These are phyloP conservation scores for Megalurothrips usitatus DNA, from an alignment of 2,888 invertebrate species.

Conservation along the genomic window DNA sequence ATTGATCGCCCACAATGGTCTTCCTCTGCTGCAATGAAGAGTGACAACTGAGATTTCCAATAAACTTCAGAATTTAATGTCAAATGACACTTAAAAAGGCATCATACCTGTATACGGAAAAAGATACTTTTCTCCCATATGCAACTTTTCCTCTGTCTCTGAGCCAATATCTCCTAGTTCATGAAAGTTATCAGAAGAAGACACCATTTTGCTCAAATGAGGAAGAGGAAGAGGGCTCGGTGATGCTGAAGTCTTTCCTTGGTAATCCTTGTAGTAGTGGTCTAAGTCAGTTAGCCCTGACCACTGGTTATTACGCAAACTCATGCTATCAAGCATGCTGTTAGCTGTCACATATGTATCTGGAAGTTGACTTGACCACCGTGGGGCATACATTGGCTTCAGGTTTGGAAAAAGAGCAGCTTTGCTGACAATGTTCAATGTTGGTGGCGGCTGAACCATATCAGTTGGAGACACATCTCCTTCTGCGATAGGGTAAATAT, in stretches of 20 bases:
- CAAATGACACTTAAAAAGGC: neutral
- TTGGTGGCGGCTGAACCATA: slow-evolving; percentile 54
- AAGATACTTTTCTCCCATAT: slow-evolving; percentile 71
- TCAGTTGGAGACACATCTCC: slow-evolving; percentile 43
- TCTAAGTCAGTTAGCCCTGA: slow-evolving; percentile 33
- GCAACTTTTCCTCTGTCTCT: slow-evolving; percentile 48
- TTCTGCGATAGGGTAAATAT: slow-evolving; percentile 55
- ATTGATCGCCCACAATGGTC: slow-evolving; percentile 55
- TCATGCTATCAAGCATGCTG: slow-evolving; percentile 41
- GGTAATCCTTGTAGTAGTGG: slow-evolving; percentile 26
- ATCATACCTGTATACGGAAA: slow-evolving; percentile 73
- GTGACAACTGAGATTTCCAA: neutral
- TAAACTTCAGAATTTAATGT: no score
- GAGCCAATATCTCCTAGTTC: slow-evolving; percentile 37
- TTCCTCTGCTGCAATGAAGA: slow-evolving; percentile 60
- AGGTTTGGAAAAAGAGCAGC: slow-evolving; percentile 65
- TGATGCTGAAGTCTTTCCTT: slow-evolving; percentile 33
- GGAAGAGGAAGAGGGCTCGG: slow-evolving; percentile 11
- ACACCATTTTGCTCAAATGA: slow-evolving; percentile 35
- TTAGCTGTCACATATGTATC: slow-evolving; percentile 58
- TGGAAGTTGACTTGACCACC: slow-evolving; percentile 56
- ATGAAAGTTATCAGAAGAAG: slow-evolving; percentile 38
- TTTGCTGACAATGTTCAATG: slow-evolving; percentile 60
- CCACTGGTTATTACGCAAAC: slow-evolving; percentile 34
- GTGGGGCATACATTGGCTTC: slow-evolving; percentile 59